These are phyloP conservation scores for Megaceryle maxima DNA, from an alignment of 2,113 vertebrate genomes.

Conservation along the genomic window DNA sequence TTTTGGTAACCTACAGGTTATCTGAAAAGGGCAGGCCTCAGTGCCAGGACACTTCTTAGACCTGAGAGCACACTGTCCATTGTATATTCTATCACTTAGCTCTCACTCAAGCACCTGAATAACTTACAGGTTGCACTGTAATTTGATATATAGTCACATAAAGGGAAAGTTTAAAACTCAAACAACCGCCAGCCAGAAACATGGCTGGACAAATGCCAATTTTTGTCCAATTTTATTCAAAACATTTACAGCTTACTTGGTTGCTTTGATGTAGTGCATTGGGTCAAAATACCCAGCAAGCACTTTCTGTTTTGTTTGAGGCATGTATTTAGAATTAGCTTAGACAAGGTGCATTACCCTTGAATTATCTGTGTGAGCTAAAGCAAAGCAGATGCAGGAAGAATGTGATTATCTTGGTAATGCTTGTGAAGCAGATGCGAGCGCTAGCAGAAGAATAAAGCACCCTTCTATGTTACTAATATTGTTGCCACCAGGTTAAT, in stretches of 20 bases:
- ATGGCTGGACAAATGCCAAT: conserved; percentile 68
- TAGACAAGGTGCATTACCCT: conserved; percentile 70
- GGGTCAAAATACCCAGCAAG: conserved; percentile 59
- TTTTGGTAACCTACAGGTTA: background rate
- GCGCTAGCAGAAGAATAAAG: conserved; percentile 19
- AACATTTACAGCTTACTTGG: conserved; percentile 24
- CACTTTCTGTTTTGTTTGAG: conserved; percentile 40
- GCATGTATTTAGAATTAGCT: conserved; percentile 61
- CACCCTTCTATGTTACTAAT: conserved; percentile 36
- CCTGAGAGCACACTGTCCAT: background rate
- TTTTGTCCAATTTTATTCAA: conserved; percentile 63
- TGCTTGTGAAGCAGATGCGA: conserved; percentile 54
- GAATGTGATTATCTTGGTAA: conserved; percentile 67
- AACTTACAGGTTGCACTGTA: background rate
- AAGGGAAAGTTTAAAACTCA: background rate
- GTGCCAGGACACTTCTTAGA: background rate
- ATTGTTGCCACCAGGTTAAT: conserved; percentile 41
- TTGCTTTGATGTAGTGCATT: conserved; percentile 49
- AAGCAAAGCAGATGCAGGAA: conserved; percentile 68
- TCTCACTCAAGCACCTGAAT: background rate
- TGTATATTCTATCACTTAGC: background rate
- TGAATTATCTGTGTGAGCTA: conserved; percentile 66
- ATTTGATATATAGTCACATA: background rate
- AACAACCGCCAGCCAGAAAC: conserved; percentile 38
- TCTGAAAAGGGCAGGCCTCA: background rate